phyloP scores from a whole-genome alignment of 2,113 vertebrate genomes.

The Micronisus gabar region DNA sequence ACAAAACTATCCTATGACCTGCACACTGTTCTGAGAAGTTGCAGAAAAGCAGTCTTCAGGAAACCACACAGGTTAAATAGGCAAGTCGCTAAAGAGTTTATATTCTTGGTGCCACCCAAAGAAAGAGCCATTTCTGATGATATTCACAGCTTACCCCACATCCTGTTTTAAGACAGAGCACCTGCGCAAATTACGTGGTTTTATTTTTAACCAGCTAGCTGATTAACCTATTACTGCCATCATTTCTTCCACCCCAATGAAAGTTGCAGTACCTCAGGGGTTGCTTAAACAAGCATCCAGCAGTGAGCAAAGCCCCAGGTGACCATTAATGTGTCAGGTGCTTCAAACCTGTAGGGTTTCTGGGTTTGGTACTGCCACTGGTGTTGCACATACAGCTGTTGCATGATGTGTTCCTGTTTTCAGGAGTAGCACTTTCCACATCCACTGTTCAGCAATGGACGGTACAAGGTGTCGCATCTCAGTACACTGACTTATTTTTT shows the following conservation, averaged over 20 bases:
- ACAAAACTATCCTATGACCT: neutral
- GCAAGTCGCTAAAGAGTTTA: neutral
- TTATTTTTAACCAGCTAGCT: slow-evolving; percentile 15
- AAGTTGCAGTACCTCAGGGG: neutral
- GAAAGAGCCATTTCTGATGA: neutral
- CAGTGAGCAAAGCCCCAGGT: neutral
- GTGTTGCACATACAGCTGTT: neutral
- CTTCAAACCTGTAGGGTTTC: neutral
- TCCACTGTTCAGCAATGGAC: neutral
- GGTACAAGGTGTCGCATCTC: neutral
- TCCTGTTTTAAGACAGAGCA: slow-evolving; percentile 44
- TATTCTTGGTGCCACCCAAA: neutral
- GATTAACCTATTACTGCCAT: neutral
- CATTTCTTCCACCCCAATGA: neutral
- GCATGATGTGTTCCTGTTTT: neutral
- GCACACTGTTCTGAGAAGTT: slow-evolving; percentile 1
- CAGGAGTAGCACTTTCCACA: neutral
- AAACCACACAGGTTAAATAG: slow-evolving; percentile 51
- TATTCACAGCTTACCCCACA: slow-evolving; percentile 30
- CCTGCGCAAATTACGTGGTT: neutral
- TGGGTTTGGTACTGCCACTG: neutral
- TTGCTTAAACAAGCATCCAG: neutral
- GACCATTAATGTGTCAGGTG: neutral
- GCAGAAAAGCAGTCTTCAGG: neutral
- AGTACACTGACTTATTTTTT: neutral